Conservation (phyloP, 2,113 vertebrate genomes). For the Manacus vitellinus region DNA sequence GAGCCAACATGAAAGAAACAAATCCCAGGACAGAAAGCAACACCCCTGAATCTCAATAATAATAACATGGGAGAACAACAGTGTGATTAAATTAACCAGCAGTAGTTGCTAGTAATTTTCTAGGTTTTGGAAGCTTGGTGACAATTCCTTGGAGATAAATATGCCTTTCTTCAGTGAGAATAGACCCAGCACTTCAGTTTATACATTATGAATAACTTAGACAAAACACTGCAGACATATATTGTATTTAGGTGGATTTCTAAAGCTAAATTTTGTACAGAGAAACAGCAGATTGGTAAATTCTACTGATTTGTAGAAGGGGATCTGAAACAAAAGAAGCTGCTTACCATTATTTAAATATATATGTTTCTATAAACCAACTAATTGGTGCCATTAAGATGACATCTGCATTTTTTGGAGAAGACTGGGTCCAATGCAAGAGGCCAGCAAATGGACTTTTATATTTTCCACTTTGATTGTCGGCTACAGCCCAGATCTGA, state of each 20-base stretch:
- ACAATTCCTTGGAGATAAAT: neutral
- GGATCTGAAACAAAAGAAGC: neutral
- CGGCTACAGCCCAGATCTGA: neutral
- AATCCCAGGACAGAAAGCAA: neutral
- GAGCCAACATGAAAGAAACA: neutral
- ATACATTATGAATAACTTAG: neutral
- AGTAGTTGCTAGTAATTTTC: neutral
- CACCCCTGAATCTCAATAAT: neutral
- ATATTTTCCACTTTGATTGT: neutral
- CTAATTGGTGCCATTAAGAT: neutral
- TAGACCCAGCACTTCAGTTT: neutral
- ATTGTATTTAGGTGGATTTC: neutral
- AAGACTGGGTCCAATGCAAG: neutral
- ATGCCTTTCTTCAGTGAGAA: neutral
- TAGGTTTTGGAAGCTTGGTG: neutral
- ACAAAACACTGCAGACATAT: neutral
- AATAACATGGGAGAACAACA: neutral
- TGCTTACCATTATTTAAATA: constrained; percentile 24
- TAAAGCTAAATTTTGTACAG: neutral
- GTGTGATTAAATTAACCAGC: neutral
- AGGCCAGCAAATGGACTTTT: neutral
- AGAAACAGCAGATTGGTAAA: neutral
- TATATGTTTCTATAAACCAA: neutral
- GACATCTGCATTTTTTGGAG: neutral
- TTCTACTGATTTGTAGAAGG: neutral